These are phyloP conservation scores for Pristionchus maxplancki DNA, from an alignment of 2,888 invertebrate species.

Conservation along the genomic window DNA sequence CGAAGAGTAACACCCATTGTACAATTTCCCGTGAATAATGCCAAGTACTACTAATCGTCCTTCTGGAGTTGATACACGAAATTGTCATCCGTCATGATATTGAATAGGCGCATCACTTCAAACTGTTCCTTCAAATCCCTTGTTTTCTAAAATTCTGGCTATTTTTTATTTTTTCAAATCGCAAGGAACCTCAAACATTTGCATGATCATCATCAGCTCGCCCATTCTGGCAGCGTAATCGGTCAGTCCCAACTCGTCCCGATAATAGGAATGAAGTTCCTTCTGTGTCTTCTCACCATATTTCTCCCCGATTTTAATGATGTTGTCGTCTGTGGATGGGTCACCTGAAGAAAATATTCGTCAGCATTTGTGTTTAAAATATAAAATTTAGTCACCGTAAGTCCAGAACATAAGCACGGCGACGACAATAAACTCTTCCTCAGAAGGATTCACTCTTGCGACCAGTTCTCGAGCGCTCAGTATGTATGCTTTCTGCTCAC, in stretches of 20 bases:
- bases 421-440: not conserved
- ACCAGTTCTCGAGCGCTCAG: not conserved
- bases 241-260: not conserved
- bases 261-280: not conserved
- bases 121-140: not conserved
- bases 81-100: not conserved
- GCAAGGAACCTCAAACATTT: not conserved
- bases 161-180: not conserved
- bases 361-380: not conserved
- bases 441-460: not conserved
- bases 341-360: not conserved
- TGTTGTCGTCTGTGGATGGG: not conserved
- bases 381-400: not conserved
- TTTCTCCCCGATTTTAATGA: not conserved
- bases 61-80: constrained; percentile 13
- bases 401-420: not conserved
- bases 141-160: not conserved
- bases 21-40: too few relatives aligned
- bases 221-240: not conserved
- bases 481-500: not conserved
- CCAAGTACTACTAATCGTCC: not conserved
- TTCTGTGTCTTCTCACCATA: not conserved
- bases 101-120: constrained; percentile 24
- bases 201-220: constrained; percentile 7
- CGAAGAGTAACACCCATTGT: too few relatives aligned